Evolutionary conservation across 1,140 invertebrate species (phyloP), one percentile per base, ranked within the genome.

Genomic region (Lucilia cuprina): DNA sequence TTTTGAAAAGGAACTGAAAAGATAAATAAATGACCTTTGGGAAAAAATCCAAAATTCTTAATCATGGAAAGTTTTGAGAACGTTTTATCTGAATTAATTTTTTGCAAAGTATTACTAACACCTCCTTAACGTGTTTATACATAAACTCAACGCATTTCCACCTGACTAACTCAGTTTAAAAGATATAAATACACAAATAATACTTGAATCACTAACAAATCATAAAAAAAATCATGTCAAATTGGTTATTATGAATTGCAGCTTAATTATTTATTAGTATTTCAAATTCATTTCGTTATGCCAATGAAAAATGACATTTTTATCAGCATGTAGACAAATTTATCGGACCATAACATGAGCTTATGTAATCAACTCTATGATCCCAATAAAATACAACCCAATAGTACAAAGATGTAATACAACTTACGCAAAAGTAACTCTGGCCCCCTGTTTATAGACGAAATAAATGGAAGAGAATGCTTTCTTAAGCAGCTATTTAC

Each of bases 271-370:
- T 70, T 70, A 70, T 70, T 70, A 30, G 25, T 30, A 70, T 70
- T 70, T 70, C n/a, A 70, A 70, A 70, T 21, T 70, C 19, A 70
- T 21, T 70, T 21, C 21, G 65, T 70, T 70, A 70, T 80, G 77
- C 41, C 77, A 80, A 80, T 80, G 41, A 50, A 49, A 49, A 50
- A 50, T 80, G 35, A 80, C 77, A 80, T 49, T 50, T 80, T 49
- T 80, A 80, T 80, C 21, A 80, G 41, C 77, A 80, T 80, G 77
- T 80, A 80, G 77, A 80, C 77, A 80, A 49, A 80, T 80, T 80
- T 80, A 80, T 80, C 77, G 41, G 41, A 80, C 41, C 77, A 80
- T 80, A 80, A 80, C 77, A 80, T 50, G 21, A 80, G 77, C 77
- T 80, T 80, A 80, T 50, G 41, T 49, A 80, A 49, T 80, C 77